Conservation (phyloP, 2,888 invertebrate genomes). For the Torymus tubicola region DNA sequence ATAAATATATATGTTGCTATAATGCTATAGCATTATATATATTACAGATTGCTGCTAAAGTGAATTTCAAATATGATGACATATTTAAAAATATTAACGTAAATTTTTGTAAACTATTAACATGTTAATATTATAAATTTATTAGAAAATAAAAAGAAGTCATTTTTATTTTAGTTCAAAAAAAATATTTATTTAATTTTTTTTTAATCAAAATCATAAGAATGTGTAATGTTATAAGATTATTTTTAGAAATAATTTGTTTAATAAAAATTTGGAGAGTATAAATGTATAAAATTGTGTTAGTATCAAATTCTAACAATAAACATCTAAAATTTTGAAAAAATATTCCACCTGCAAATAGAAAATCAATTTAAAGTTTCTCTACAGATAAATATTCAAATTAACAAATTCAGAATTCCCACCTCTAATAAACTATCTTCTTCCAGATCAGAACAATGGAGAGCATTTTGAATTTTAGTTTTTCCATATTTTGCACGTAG, state of each 20-base stretch:
- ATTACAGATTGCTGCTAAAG: too few species aligned
- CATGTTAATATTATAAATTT: not conserved
- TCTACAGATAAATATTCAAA: slow-evolving; percentile 23
- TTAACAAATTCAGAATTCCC: slow-evolving; percentile 48
- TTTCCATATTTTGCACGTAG: slow-evolving; percentile 90
- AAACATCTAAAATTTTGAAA: slow-evolving; percentile 81
- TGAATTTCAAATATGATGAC: too few species aligned
- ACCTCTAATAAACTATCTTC: slow-evolving; percentile 91
- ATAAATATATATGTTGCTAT: too few species aligned
- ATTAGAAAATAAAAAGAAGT: too few species aligned
- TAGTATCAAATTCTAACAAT: not conserved
- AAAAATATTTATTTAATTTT: too few species aligned
- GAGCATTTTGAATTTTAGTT: slow-evolving; percentile 89
- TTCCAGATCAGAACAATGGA: slow-evolving; percentile 95
- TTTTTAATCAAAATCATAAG: too few species aligned
- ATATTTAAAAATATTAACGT: too few species aligned
- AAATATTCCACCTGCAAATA: slow-evolving; percentile 82
- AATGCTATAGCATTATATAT: too few species aligned
- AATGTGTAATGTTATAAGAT: too few species aligned
- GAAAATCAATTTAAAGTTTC: slow-evolving; percentile 6
- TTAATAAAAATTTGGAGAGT: too few species aligned
- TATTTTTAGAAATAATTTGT: too few species aligned
- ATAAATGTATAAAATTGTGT: not conserved
- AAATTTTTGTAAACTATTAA: not conserved
- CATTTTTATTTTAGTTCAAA: too few species aligned